Conservation (phyloP, 2,888 invertebrate genomes). For the Sphaerophoria taeniata region DNA sequence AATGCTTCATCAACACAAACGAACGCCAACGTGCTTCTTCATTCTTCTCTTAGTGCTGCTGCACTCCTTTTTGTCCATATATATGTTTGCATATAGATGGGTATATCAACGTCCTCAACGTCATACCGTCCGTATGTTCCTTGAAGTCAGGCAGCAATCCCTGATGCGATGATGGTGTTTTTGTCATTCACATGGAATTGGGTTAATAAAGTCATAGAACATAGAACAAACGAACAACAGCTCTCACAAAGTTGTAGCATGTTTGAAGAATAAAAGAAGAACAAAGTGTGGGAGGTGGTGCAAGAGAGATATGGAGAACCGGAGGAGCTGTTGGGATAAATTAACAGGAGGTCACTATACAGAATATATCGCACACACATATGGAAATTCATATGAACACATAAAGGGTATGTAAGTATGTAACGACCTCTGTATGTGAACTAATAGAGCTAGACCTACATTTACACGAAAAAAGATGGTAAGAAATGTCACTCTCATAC, state of each 20-base stretch:
- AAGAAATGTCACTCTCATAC: background rate
- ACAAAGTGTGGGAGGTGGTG: constrained; percentile 1
- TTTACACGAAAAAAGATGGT: background rate
- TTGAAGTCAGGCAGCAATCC: constrained; percentile 3
- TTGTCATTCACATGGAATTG: constrained; percentile 67
- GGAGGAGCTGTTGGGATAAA: constrained; percentile 5
- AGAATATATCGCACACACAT: constrained; percentile 41
- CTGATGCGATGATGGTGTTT: constrained; percentile 54
- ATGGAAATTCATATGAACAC: background rate
- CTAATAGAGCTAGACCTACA: background rate
- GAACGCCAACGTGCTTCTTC: background rate
- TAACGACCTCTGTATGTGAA: background rate
- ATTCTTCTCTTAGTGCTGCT: constrained; percentile 35
- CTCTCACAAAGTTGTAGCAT: constrained; percentile 36
- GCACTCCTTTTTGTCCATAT: constrained; percentile 48
- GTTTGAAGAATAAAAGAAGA: constrained; percentile 3
- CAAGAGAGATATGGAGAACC: background rate
- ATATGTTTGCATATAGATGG: background rate
- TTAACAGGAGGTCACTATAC: constrained; percentile 62
- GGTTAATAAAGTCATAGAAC: constrained; percentile 72
- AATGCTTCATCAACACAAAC: constrained; percentile 5
- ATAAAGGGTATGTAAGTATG: background rate
- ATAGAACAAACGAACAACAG: constrained; percentile 57
- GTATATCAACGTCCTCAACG: too few species aligned
- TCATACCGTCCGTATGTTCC: constrained; percentile 5